Evolutionary conservation across 2,113 vertebrate genomes (phyloP).

Genomic region (Gavia stellata): DNA sequence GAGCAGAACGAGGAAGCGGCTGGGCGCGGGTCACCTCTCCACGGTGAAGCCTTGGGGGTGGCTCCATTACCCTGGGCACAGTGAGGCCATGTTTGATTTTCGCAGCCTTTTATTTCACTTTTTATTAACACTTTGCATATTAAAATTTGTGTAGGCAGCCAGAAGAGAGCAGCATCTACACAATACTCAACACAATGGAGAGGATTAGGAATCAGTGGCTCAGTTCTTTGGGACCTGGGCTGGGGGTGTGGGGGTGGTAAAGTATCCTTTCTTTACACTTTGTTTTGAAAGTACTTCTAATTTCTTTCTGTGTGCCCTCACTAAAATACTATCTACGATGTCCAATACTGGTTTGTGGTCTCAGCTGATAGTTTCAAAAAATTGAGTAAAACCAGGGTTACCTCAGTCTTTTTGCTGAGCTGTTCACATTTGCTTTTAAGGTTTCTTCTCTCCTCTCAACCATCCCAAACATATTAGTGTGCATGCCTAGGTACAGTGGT

Average conservation of each 20-base stretch:
- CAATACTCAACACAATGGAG: slow-evolving; percentile 42
- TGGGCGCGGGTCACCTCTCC: background rate
- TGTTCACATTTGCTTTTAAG: background rate
- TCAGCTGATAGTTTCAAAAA: background rate
- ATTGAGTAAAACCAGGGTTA: background rate
- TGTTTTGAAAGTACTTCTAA: background rate
- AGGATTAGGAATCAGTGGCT: slow-evolving; percentile 37
- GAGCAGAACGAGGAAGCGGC: background rate
- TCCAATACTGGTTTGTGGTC: background rate
- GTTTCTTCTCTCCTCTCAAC: background rate
- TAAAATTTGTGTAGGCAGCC: slow-evolving; percentile 67
- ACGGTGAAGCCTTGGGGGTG: background rate
- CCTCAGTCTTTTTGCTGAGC: background rate
- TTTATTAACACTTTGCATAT: slow-evolving; percentile 62
- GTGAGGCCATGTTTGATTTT: slow-evolving; percentile 5
- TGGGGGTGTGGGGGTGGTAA: background rate
- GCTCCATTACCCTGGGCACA: background rate
- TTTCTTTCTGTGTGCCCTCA: background rate
- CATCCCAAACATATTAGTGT: background rate
- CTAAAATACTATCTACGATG: background rate
- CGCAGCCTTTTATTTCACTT: slow-evolving; percentile 18
- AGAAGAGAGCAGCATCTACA: slow-evolving; percentile 73
- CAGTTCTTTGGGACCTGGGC: slow-evolving; percentile 6
- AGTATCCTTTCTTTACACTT: background rate
- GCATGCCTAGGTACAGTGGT: background rate